Conservation (phyloP, 2,797 vertebrate genomes). For the Tamandua tetradactyla region DNA sequence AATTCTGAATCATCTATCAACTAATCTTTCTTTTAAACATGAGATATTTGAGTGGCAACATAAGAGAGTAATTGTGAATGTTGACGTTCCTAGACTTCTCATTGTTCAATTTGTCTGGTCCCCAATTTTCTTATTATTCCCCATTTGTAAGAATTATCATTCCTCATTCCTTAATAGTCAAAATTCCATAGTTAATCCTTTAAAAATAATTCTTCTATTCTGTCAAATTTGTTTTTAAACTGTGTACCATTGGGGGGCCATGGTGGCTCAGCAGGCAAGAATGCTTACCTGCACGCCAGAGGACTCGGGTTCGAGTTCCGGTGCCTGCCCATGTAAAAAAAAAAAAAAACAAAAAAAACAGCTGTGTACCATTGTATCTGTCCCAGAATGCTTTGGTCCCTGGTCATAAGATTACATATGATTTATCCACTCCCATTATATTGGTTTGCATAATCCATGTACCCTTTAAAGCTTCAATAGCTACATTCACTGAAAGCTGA, state of each 20-base stretch:
- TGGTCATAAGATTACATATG: constrained; percentile 7
- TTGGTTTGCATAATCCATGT: constrained; percentile 23
- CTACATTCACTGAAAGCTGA: constrained; percentile 35
- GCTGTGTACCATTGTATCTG: constrained; percentile 41
- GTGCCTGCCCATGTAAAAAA: too few species aligned
- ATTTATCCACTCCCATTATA: background rate
- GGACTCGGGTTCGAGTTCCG: too few species aligned
- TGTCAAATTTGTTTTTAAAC: constrained; percentile 65
- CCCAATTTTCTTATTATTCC: constrained; percentile 56
- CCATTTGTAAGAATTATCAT: constrained; percentile 63
- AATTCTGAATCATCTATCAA: constrained; percentile 74
- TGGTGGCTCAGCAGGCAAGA: too few species aligned
- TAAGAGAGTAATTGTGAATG: constrained; percentile 70
- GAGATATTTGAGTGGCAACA: constrained; percentile 70
- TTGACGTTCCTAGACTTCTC: constrained; percentile 69
- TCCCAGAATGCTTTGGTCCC: constrained; percentile 16
- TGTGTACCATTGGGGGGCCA: too few species aligned
- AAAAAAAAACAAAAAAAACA: too few species aligned
- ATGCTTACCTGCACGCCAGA: too few species aligned
- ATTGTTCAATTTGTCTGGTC: constrained; percentile 53
- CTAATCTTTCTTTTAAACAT: constrained; percentile 76
- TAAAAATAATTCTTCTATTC: constrained; percentile 44
- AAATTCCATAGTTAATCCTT: constrained; percentile 57
- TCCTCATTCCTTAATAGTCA: constrained; percentile 54
- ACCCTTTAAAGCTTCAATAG: constrained; percentile 1